Evolutionary conservation across 2,888 invertebrate species (phyloP), one percentile per base, ranked within the genome.

Genomic region (Magallana nippona): DNA sequence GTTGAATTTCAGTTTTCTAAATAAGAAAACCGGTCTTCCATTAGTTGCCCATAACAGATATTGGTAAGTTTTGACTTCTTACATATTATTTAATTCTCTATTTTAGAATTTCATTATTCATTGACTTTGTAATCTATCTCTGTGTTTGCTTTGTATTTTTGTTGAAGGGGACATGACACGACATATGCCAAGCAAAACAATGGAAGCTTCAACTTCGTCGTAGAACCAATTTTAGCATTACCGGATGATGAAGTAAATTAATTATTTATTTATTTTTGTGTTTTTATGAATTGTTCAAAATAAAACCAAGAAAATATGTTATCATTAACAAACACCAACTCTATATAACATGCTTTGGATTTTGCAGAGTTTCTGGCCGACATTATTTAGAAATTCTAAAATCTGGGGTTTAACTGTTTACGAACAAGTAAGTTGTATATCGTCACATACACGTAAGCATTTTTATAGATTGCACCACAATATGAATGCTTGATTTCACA

Each of bases 101-200:
- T 44, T 8, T 8, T 44, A 44, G 8, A 44, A 44, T 44, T 44
- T 44, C 44, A 44, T 44, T 0, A 5, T 44, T 44, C 0, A 44
- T 3, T 44, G 44, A 5, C 44, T 8, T 8, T 44, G 44, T 44
- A 8, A 44, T 0, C 3, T 44, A 44, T 0, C 44, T 44, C 3
- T 44, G 8, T 44, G 44, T 44, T 8, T 0, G 44, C 44, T 44
- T 44, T 44, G 44, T 5, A 44, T 11, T 83, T 2, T 13, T 13
- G 58, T 55, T 55, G 15, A 62, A 93, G 93, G 93, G 89, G 91
- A 5, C 83, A 86, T 10, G 89, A 92, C 78, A 92, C 91, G 1
- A 89, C 89, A 1, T 93, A 93, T 87, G 92, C 93, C 55, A 91
- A 89, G 83, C 88, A 92, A 81, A 93, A 93, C 84, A 93, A 93